Base-by-base conservation (phyloP, 2,888 invertebrate species). In the Andrena haemorrhoa region DNA sequence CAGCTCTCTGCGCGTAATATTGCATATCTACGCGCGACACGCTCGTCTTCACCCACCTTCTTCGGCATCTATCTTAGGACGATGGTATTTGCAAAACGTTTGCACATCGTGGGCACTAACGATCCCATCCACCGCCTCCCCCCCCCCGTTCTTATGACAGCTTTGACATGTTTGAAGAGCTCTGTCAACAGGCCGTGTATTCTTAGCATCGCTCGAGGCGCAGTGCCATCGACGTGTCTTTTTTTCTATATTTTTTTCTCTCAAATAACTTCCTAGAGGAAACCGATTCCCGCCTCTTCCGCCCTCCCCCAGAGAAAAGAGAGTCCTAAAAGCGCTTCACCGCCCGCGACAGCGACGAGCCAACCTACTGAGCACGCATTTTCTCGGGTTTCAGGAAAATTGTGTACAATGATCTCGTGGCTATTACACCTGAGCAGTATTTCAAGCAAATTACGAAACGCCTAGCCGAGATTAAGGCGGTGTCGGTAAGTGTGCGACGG, bases 351-450 rank as follows among this genome's bases (percentile, higher is more conserved):
- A 56, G 12, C n/a, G 8, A 60, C 26, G 53, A 49, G 49, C 60
- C 12, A n/a, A 71, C 41, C 58, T 65, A 84, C 68, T 85, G 63
- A 86, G 71, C 51, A 82, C 26, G 65, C 58, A 65, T 78, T 82
- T 83, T 83, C 81, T 89, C 84, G 79, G 72, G 80, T 95, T 95
- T 86, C 95, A 98, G 98, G 91, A 96, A 97, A 91, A 97, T 99
- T 90, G 96, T 97, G 35, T 98, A 98, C 95, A 97, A 96, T 92
- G 98, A 99, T 94, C 95, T 99, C 82, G 97, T 97, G 94, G 96
- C 96, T 73, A 97, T 99, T 90, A 98, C 99, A 6, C 99, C 99
- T 0, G 98, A 98, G 94, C 98, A 98, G 94, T 98, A 98, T 94
- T 98, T 98, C 94, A 98, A 98, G 94, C 97, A 98, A 94, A 98